These are phyloP conservation scores for Drosophila prolongata DNA, from an alignment of 2,888 invertebrate species.

Conservation along the genomic window DNA sequence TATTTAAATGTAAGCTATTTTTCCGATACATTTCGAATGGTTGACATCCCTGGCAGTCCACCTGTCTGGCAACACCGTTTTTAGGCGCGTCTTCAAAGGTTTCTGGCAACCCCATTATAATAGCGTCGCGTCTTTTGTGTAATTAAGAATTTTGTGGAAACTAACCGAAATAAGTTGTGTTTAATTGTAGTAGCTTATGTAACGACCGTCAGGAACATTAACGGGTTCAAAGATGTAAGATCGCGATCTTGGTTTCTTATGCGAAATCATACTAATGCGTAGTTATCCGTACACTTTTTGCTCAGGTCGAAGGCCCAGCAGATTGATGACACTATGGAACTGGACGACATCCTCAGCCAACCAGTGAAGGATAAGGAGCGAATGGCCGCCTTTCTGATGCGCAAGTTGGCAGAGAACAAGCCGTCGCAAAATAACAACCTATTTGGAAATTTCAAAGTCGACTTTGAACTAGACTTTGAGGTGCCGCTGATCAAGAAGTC, in stretches of 20 bases:
- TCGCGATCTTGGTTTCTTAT: background rate
- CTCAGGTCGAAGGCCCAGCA: background rate
- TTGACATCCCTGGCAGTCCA: background rate
- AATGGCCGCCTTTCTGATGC: constrained; percentile 1
- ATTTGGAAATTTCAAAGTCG: constrained; percentile 3
- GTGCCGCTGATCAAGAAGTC: background rate
- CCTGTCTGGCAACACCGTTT: background rate
- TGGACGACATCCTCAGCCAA: constrained; percentile 3
- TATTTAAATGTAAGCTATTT: background rate
- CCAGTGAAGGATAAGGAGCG: constrained; percentile 7
- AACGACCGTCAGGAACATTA: background rate
- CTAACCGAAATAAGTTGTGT: background rate
- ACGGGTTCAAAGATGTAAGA: background rate
- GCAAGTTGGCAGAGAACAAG: constrained; percentile 6
- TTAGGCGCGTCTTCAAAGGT: background rate
- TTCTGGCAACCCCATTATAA: background rate
- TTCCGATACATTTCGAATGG: background rate
- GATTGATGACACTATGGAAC: constrained; percentile 3
- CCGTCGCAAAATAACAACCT: background rate
- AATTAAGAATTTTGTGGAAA: background rate
- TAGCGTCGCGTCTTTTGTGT: constrained; percentile 4
- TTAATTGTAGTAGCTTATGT: background rate
- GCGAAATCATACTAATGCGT: background rate
- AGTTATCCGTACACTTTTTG: background rate
- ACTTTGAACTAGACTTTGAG: constrained; percentile 1